Evolutionary conservation across 2,797 vertebrate genomes (phyloP).

Genomic region (Falco novaeseelandiae): DNA sequence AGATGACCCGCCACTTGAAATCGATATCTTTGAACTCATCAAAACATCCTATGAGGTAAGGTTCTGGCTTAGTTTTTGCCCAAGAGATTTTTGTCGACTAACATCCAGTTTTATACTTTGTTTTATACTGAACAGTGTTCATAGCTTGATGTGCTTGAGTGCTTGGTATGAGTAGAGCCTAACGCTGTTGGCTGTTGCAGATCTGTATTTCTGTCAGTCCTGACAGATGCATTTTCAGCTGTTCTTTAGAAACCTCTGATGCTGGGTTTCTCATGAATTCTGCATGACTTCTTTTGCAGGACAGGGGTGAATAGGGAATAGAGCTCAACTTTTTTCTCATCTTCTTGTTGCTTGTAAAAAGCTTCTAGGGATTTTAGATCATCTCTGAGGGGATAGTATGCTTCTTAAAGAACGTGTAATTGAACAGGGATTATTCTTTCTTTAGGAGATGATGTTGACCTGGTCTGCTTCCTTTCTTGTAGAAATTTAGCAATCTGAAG

Average conservation of each 20-base stretch:
- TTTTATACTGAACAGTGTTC: not conserved
- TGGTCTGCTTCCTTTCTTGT: conserved; percentile 27
- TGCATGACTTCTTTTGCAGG: not conserved
- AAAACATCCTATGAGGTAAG: conserved; percentile 92
- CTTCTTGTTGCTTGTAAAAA: not conserved
- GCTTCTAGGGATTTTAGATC: not conserved
- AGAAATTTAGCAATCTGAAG: conserved; percentile 91
- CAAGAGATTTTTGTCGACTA: not conserved
- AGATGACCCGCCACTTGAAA: conserved; percentile 86
- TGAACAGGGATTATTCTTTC: not conserved
- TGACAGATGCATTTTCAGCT: not conserved
- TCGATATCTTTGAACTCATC: conserved; percentile 92
- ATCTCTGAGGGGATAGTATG: not conserved
- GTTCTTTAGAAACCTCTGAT: not conserved
- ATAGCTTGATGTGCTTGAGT: not conserved
- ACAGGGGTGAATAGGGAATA: not conserved
- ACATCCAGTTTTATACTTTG: not conserved
- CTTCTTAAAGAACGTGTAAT: not conserved
- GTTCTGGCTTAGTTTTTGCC: not conserved
- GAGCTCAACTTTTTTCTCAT: not conserved
- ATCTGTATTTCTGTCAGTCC: conserved; percentile 1
- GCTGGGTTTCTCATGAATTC: not conserved
- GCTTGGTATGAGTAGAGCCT: not conserved
- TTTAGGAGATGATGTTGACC: not conserved
- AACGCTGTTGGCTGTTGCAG: not conserved